Evolutionary conservation across 2,113 vertebrate genomes (phyloP), one percentile per base, ranked within the genome.

Genomic region (Nycticebus coucang): DNA sequence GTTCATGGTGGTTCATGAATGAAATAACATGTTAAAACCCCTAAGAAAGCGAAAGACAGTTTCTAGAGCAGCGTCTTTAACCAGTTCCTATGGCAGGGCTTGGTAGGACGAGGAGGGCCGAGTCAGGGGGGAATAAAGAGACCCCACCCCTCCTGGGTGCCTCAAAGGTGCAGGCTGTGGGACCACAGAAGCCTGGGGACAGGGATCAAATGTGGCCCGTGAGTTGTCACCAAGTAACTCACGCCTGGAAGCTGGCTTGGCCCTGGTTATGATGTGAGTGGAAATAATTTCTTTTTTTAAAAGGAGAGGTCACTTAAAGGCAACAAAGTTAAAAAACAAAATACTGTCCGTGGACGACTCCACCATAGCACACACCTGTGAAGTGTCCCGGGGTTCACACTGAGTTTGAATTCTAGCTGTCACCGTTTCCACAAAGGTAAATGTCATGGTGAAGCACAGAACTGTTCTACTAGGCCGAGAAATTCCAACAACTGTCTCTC

Each of bases 231-330:
- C 96, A 98, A 95, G 95, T 95, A 98, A 98, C 97, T 98, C 97
- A 98, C 83, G 95, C 97, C 97, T 97, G 97, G 93, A 97, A 98
- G 97, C 94, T 97, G 97, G 93, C 97, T 97, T 97, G 97, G 97
- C 98, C 96, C 98, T 96, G 95, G 91, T 96, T 98, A 97, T 82
- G 97, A 97, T 96, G 97, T 50, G 91, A 94, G 97, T 97, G 96
- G 98, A 97, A 98, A 97, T 50, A 98, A 96, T 98, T 97, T 94
- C 97, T 89, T 98, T 98, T 72, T 68, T 37, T 86, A 7, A 86
- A 89, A 93, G 97, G 96, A 97, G 98, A 98, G 98, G 98, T 98
- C 98, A 98, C 97, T 98, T 98, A 91, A 95, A 98, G 98, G 98
- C 98, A 98, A 97, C 93, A 95, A 95, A 97, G 95, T 92, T 96